Percentiles rank a stretch among this genome's conserved stretches.
These are phyloP conservation scores for Tauraco erythrolophus DNA, from an alignment of 2,113 vertebrate species.

Conservation along the genomic window DNA sequence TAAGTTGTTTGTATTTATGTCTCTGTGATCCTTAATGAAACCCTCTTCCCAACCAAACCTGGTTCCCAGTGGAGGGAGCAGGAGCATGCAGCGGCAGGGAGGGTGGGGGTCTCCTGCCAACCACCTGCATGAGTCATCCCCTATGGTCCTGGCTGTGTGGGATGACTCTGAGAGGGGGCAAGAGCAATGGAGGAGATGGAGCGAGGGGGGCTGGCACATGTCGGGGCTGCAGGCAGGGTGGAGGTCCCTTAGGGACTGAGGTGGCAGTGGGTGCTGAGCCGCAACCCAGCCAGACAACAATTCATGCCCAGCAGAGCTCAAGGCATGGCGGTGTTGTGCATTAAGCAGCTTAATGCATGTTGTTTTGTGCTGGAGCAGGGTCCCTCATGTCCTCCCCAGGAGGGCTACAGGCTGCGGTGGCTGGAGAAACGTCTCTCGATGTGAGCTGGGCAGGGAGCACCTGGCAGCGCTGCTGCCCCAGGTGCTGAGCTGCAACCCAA, in stretches of 20 bases:
- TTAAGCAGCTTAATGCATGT: neutral
- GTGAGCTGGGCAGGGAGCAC: neutral
- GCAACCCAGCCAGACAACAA: neutral
- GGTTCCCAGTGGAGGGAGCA: neutral
- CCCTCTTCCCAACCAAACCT: neutral
- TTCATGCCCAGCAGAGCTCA: neutral
- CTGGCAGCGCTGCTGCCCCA: fast-evolving
- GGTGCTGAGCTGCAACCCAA: neutral
- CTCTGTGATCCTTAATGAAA: neutral
- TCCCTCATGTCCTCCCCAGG: fast-evolving
- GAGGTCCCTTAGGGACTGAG: neutral
- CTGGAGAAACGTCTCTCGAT: neutral
- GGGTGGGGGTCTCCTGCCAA: neutral
- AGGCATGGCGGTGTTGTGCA: neutral
- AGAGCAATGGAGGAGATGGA: neutral
- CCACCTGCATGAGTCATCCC: too few relatives aligned
- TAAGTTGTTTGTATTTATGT: neutral
- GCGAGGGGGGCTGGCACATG: neutral
- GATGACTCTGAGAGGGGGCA: neutral
- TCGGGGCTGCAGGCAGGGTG: neutral
- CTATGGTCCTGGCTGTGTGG: neutral
- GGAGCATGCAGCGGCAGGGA: fast-evolving
- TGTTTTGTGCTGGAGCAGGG: fast-evolving
- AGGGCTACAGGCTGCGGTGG: neutral
- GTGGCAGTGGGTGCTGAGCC: neutral